A percentile compares a stretch with the other conserved stretches of the same genome.
These are phyloP conservation scores for Rhinichthys klamathensis DNA, from an alignment of 2,113 vertebrate genomes.

Conservation along the genomic window DNA sequence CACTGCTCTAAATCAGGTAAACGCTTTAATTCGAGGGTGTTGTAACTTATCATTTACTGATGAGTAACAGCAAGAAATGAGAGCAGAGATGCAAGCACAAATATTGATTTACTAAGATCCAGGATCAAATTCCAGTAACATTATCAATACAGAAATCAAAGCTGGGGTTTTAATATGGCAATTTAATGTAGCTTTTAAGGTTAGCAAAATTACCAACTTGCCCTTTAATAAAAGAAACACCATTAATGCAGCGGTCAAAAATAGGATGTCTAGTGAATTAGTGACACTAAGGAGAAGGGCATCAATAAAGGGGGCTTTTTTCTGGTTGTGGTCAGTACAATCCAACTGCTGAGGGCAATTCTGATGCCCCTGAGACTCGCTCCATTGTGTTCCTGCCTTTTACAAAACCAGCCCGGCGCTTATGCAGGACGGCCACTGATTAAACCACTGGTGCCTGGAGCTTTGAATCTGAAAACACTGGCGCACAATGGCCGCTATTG, in stretches of 20 bases:
- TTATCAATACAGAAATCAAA: slow-evolving; percentile 15
- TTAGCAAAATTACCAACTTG: not conserved
- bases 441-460: slow-evolving; percentile 32
- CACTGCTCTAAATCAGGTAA: not conserved
- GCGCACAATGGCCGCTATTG: slow-evolving; percentile 39
- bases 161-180: not conserved
- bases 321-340: slow-evolving; percentile 2
- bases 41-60: slow-evolving; percentile 7
- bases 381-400: slow-evolving; percentile 39
- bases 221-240: not conserved
- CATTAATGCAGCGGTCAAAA: not conserved
- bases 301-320: not conserved
- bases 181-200: not conserved
- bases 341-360: slow-evolving; percentile 22
- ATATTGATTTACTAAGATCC: slow-evolving; percentile 8
- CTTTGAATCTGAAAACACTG: slow-evolving; percentile 42
- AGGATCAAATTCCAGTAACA: not conserved
- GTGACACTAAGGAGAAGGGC: not conserved
- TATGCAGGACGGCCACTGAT: slow-evolving; percentile 37
- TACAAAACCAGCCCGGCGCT: slow-evolving; percentile 23
- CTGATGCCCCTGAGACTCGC: slow-evolving; percentile 39
- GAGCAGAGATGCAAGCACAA: not conserved
- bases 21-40: not conserved
- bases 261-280: slow-evolving; percentile 11
- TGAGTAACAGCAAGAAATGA: not conserved